Percentiles rank a stretch among this genome's conserved stretches.
Evolutionary conservation across 2,888 invertebrate genomes (phyloP).

Genomic region (Mimachlamys varia): DNA sequence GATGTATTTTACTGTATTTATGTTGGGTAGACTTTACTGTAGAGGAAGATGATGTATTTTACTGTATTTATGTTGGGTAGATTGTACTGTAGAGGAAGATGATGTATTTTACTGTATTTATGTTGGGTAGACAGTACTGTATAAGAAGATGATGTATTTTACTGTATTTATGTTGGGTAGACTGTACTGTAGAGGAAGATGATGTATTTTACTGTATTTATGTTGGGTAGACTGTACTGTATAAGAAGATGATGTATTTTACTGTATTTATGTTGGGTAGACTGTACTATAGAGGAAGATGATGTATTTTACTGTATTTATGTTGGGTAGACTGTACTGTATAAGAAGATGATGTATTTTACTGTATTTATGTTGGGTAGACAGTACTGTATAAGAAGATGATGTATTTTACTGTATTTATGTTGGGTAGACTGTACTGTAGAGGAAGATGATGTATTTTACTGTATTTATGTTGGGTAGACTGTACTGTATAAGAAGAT

Average conservation of each 20-base stretch:
- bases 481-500: conserved; percentile 83
- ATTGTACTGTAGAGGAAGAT: conserved; percentile 83
- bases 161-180: neutral
- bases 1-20: conserved; percentile 81
- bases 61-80: neutral
- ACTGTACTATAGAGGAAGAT: conserved; percentile 83
- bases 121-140: conserved; percentile 55
- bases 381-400: conserved; percentile 83
- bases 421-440: conserved; percentile 56
- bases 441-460: conserved; percentile 85
- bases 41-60: conserved; percentile 85
- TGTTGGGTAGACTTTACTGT: conserved; percentile 56
- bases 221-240: conserved; percentile 56
- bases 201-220: conserved; percentile 81
- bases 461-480: neutral
- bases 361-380: neutral
- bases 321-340: conserved; percentile 56
- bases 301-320: conserved; percentile 81
- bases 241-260: conserved; percentile 85
- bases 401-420: conserved; percentile 81
- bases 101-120: conserved; percentile 81
- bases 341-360: conserved; percentile 85
- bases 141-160: conserved; percentile 85
- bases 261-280: neutral
- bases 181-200: conserved; percentile 83